Evolutionary conservation across 2,888 invertebrate genomes (phyloP), one percentile per base, ranked within the genome.

Genomic region (Xanthorhoe designata): DNA sequence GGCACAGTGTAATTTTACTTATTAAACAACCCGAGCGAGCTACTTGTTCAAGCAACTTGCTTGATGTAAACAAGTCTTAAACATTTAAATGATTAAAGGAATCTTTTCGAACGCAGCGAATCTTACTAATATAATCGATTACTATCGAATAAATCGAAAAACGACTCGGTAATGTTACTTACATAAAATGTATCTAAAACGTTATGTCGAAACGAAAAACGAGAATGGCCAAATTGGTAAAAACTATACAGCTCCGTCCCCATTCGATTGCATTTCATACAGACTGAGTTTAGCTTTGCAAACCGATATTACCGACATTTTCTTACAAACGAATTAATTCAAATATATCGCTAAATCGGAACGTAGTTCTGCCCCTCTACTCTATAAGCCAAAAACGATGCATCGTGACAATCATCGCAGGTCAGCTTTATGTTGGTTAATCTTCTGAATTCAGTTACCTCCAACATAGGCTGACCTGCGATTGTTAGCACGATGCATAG

Each of bases 241-340:
- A 61, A 70, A 72, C 68, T 42, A 35, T 8, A 70, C 32, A 75
- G 77, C 77, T 88, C 89, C 89, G 89, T 89, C 89, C 89, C 85
- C 75, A 69, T 74, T 78, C 76, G 75, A 76, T 79, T 83, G 83
- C 84, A 84, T 85, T 85, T 82, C 76, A 77, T 64, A 77, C 76
- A 81, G 79, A 84, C 80, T 81, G 82, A 81, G 66, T 15, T 59
- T 58, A 71, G 50, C 55, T 64, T 69, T 64, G 64, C 55, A 47
- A 42, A 42, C 13, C 2, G 38, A 13, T 13, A 42, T 13, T 42
- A 42, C 24, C 10, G 35, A 38, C 4, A 13, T 3, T 13, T 35
- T 35, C 8, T 42, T 13, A 13, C 38, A 42, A 42, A 13, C 38
- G 13, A 42, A 42, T 17, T 59, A 58, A 58, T 52, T 19, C 9